These are phyloP conservation scores for Borostomias antarcticus DNA, from an alignment of 2,797 vertebrate species.

Conservation along the genomic window DNA sequence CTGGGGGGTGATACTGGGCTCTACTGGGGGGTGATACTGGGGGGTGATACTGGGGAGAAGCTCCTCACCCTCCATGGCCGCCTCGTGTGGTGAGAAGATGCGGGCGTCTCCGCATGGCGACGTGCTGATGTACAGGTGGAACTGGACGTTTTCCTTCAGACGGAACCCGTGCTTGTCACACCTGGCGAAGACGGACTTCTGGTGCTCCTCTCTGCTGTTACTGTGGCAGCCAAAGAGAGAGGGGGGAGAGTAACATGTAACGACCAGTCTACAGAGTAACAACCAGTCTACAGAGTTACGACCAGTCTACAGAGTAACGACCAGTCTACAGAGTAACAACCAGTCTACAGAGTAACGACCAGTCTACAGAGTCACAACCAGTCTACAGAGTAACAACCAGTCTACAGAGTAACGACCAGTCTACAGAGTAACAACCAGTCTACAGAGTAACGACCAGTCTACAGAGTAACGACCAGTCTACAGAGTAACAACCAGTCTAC, in stretches of 20 bases:
- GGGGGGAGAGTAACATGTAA: too few relatives aligned
- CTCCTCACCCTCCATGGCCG: slow-evolving; percentile 80
- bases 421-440: too few relatives aligned
- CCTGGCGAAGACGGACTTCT: slow-evolving; percentile 81
- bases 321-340: too few relatives aligned
- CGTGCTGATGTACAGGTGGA: slow-evolving; percentile 89
- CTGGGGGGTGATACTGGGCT: neutral
- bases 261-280: neutral
- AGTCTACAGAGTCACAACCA: too few relatives aligned
- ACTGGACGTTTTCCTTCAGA: slow-evolving; percentile 85
- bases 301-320: neutral
- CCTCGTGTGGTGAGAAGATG: slow-evolving; percentile 88
- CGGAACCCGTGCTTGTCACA: slow-evolving; percentile 79
- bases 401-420: neutral
- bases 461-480: neutral
- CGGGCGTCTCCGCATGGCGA: slow-evolving; percentile 87
- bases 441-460: neutral
- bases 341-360: neutral
- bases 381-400: neutral
- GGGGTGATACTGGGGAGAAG: neutral
- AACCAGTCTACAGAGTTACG: too few relatives aligned
- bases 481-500: too few relatives aligned
- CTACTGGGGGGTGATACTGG: neutral
- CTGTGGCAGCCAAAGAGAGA: slow-evolving; percentile 54
- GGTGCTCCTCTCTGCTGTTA: slow-evolving; percentile 79